Conservation (phyloP, 2,113 vertebrate species). For the Glareola pratincola region DNA sequence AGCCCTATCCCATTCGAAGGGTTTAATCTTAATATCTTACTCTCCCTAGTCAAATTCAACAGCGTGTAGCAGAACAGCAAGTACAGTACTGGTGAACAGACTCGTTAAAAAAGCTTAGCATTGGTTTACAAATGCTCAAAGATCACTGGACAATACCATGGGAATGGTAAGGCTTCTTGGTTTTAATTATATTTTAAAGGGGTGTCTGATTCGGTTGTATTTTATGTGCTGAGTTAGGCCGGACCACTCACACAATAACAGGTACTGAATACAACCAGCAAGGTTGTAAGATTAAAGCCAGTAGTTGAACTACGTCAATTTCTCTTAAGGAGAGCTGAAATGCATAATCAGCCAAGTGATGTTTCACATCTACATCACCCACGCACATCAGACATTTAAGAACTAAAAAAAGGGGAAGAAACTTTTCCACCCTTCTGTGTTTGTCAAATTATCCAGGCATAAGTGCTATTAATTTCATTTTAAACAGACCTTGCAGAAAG, state of each 20-base stretch:
- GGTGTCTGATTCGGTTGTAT: neutral
- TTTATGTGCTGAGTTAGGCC: neutral
- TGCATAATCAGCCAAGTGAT: neutral
- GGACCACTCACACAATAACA: neutral
- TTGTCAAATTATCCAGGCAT: neutral
- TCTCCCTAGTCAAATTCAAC: neutral
- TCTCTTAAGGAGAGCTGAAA: neutral
- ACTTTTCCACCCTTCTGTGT: neutral
- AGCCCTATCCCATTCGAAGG: neutral
- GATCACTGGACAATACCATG: neutral
- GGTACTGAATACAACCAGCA: neutral
- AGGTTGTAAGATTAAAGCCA: neutral
- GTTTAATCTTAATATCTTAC: neutral
- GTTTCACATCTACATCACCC: neutral
- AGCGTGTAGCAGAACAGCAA: neutral
- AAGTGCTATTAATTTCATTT: neutral
- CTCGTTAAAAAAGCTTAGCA: neutral
- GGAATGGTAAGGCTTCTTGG: neutral
- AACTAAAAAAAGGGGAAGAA: neutral
- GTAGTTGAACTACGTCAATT: neutral
- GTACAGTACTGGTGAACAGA: neutral
- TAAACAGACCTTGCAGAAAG: neutral
- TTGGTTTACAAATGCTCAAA: neutral
- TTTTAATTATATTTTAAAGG: neutral
- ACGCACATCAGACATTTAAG: neutral